Conservation (phyloP, 1,140 invertebrate genomes). For the Aphaenogaster ashmeadi region DNA sequence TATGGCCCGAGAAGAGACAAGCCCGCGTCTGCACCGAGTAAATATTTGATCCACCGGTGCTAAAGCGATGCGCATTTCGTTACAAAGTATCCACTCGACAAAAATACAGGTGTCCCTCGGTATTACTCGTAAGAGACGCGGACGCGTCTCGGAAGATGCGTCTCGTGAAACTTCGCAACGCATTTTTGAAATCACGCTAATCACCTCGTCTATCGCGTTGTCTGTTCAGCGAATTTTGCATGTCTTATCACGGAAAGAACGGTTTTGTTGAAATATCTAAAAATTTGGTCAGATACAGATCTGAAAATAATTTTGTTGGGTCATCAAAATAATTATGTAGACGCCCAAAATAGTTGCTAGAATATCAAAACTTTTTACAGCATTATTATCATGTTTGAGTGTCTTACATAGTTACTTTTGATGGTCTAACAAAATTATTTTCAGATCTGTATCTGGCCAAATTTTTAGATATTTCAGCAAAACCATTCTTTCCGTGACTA, state of each 20-base stretch:
- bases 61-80: slow-evolving; percentile 34
- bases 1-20: slow-evolving; percentile 23
- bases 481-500: too few species aligned
- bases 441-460: too few species aligned
- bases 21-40: slow-evolving; percentile 23
- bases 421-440: too few species aligned
- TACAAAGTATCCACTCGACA: slow-evolving; percentile 36
- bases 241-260: not conserved
- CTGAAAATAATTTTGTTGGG: too few species aligned
- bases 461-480: too few species aligned
- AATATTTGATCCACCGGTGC: slow-evolving; percentile 45
- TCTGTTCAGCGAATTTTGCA: not conserved
- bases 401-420: too few species aligned
- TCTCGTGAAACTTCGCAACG: not conserved
- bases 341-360: too few species aligned
- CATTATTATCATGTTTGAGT: too few species aligned
- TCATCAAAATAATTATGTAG: too few species aligned
- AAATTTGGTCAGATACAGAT: too few species aligned
- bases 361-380: too few species aligned
- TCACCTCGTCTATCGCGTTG: not conserved
- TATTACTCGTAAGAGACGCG: not conserved
- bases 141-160: not conserved
- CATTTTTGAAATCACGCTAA: not conserved
- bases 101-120: slow-evolving; percentile 32
- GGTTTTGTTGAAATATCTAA: too few species aligned